phyloP scores from a whole-genome alignment of 2,888 invertebrate genomes.

The Cephonodes hylas region DNA sequence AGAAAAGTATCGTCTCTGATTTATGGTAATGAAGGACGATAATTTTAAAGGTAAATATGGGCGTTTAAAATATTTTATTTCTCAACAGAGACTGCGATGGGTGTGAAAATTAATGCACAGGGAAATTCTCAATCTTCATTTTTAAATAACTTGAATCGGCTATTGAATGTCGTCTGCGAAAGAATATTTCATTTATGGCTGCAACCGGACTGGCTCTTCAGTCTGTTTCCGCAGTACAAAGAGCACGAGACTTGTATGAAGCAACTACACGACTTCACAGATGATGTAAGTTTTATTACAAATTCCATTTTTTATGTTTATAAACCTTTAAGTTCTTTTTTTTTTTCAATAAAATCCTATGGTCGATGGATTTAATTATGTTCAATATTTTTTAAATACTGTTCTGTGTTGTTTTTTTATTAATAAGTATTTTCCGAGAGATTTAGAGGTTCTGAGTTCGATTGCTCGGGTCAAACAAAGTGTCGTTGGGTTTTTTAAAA shows the following conservation, averaged over 20 bases:
- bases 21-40: too few species aligned
- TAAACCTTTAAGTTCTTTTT: too few species aligned
- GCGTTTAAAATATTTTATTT: too few species aligned
- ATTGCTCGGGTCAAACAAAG: background rate
- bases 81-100: slow-evolving; percentile 62
- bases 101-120: slow-evolving; percentile 65
- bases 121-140: slow-evolving; percentile 54
- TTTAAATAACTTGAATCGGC: slow-evolving; percentile 45
- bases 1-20: too few species aligned
- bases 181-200: slow-evolving; percentile 73
- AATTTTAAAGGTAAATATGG: too few species aligned
- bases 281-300: slow-evolving; percentile 50
- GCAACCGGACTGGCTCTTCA: slow-evolving; percentile 81
- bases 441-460: background rate
- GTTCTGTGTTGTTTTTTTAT: too few species aligned
- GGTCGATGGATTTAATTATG: too few species aligned
- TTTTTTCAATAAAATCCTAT: too few species aligned
- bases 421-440: background rate
- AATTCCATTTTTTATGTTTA: too few species aligned
- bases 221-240: slow-evolving; percentile 68
- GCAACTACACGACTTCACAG: slow-evolving; percentile 82
- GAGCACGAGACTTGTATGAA: slow-evolving; percentile 74
- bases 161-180: slow-evolving; percentile 53
- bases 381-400: too few species aligned
- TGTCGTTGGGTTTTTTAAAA: background rate